phyloP scores from a whole-genome alignment of 2,888 invertebrate genomes.

The Agrotis clavis region DNA sequence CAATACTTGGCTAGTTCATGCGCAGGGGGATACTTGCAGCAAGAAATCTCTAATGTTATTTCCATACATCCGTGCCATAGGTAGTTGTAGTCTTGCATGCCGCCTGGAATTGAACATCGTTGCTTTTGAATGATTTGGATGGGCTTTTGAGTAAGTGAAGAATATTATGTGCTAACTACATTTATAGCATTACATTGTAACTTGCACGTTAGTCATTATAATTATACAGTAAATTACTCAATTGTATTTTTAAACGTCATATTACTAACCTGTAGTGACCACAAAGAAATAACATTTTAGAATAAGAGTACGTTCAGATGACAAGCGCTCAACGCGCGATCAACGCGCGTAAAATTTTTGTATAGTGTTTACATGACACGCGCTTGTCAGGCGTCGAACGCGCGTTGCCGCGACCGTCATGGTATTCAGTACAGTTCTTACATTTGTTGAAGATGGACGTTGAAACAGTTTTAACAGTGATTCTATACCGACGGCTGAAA shows the following conservation, averaged over 20 bases:
- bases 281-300: too few species aligned
- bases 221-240: background rate
- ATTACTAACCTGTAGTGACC: background rate
- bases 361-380: too few species aligned
- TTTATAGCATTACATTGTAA: too few species aligned
- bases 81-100: slow-evolving; percentile 99
- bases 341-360: too few species aligned
- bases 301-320: too few species aligned
- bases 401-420: too few species aligned
- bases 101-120: slow-evolving; percentile 88
- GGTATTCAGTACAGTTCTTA: too few species aligned
- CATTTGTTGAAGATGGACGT: too few species aligned
- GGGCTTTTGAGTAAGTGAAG: background rate
- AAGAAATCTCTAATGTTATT: slow-evolving; percentile 97
- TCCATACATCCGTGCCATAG: slow-evolving; percentile 98
- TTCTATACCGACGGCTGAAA: too few species aligned
- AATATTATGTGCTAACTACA: background rate
- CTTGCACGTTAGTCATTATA: background rate
- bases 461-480: too few species aligned
- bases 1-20: slow-evolving; percentile 95
- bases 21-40: slow-evolving; percentile 97
- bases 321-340: too few species aligned
- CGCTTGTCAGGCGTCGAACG: too few species aligned
- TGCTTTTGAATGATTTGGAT: background rate
- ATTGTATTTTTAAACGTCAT: slow-evolving; percentile 10